phyloP scores from a whole-genome alignment of 2,797 vertebrate genomes.

The Pachyuromys duprasi region DNA sequence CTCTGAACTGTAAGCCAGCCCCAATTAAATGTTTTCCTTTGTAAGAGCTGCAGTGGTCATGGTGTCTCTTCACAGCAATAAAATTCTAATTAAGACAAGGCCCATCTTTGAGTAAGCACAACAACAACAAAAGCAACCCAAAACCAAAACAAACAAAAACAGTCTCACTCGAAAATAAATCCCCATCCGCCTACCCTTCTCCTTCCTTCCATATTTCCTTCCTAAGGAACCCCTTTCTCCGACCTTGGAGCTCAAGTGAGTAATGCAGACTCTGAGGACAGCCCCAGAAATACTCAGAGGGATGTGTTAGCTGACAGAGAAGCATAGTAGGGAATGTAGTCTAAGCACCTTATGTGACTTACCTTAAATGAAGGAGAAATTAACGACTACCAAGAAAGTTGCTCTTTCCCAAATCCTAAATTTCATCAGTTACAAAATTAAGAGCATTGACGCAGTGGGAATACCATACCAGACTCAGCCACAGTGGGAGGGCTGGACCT shows the following conservation, averaged over 20 bases:
- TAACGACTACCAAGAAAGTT: not conserved
- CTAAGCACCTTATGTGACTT: not conserved
- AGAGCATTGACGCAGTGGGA: not conserved
- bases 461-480: not conserved
- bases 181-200: not conserved
- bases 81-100: not conserved
- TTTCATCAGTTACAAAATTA: not conserved
- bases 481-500: not conserved
- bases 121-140: too few relatives aligned
- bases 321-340: not conserved
- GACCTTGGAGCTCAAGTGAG: not conserved
- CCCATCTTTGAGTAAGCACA: not conserved
- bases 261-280: not conserved
- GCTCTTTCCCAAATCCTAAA: not conserved
- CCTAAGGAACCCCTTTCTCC: not conserved
- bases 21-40: not conserved
- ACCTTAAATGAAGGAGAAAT: slow-evolving; percentile 14
- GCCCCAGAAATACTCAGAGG: not conserved
- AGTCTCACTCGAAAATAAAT: not conserved
- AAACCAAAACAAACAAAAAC: not conserved
- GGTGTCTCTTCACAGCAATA: not conserved
- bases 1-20: not conserved
- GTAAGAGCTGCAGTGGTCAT: not conserved
- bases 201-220: too few relatives aligned
- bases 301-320: not conserved